Evolutionary conservation across 2,888 invertebrate species (phyloP).

Genomic region (Arenicola marina): DNA sequence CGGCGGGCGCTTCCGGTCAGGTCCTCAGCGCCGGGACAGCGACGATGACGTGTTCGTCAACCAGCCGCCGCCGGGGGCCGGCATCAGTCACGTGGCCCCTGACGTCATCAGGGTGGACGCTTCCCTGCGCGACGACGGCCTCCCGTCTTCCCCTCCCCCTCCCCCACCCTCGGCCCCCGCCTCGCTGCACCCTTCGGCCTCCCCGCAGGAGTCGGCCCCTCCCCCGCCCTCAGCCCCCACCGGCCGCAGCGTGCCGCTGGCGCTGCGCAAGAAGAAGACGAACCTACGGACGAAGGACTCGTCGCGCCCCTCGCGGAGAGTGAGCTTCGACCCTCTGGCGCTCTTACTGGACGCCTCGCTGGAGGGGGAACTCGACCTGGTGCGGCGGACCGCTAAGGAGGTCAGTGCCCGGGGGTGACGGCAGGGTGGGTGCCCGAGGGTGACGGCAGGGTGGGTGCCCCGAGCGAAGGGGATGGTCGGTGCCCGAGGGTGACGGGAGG

Average conservation of each 20-base stretch:
- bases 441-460: no score
- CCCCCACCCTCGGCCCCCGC: not conserved
- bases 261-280: conserved; percentile 38
- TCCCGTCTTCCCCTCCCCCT: no score
- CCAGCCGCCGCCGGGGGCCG: not conserved
- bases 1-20: not conserved
- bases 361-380: conserved; percentile 96
- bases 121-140: not conserved
- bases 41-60: not conserved
- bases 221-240: no score
- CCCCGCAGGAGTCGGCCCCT: not conserved
- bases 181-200: not conserved
- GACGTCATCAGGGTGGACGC: not conserved
- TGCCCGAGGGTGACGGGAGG: no score
- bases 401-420: no score
- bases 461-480: no score
- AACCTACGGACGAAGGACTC: conserved; percentile 65
- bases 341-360: conserved; percentile 94
- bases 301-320: conserved; percentile 64
- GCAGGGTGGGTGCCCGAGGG: no score
- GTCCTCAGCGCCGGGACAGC: no score
- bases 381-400: conserved; percentile 86
- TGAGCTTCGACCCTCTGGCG: conserved; percentile 97
- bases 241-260: not conserved
- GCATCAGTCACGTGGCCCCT: not conserved